Base-by-base conservation (phyloP, 1,140 invertebrate species). In the Diprion similis region DNA sequence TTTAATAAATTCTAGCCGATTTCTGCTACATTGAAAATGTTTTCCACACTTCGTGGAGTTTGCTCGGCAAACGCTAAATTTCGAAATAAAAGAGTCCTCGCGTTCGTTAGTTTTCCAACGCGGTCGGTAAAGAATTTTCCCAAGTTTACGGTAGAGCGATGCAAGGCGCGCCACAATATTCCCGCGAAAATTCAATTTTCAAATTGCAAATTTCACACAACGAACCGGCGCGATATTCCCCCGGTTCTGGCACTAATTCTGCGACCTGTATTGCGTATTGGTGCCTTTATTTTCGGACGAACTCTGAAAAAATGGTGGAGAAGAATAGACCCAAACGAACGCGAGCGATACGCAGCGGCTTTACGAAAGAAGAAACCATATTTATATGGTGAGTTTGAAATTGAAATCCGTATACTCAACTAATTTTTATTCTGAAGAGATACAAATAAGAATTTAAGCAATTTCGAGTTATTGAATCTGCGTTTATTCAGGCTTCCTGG, bases 221-320 rank as follows among this genome's bases (percentile, higher is more conserved):
- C 84, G 1, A 72, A 72, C n/a, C 77, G 66, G 11, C 76, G 77
- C 15, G 72, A 80, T 68, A 75, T 85, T 67, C 80, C 81, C 64
- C 81, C 83, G 11, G 11, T 82, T 17, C 0, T 87, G 13, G 75
- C 83, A 15, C 8, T 87, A 0, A 9, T 88, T 13, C 46, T 87
- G 65, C 77, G 86, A 66, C 84, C 85, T 46, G 0, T 84, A 6
- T 78, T 85, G 11, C 80, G 85, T 71, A 15, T 89, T 48, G 74
- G 79, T 0, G 83, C 87, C 4, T 76, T 86, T 17, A 10, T 87
- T 11, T 79, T 85, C 75, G 89, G 88, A 10, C 76, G 89, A 71
- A 73, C 74, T 64, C 74, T 90, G 46, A 86, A 88, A 75, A 88
- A 80, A 76, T 91, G 89, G 89, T 91, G 89, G 88, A 69, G 79